Base-by-base conservation (phyloP, 2,113 vertebrate species). In the Macrotus californicus region DNA sequence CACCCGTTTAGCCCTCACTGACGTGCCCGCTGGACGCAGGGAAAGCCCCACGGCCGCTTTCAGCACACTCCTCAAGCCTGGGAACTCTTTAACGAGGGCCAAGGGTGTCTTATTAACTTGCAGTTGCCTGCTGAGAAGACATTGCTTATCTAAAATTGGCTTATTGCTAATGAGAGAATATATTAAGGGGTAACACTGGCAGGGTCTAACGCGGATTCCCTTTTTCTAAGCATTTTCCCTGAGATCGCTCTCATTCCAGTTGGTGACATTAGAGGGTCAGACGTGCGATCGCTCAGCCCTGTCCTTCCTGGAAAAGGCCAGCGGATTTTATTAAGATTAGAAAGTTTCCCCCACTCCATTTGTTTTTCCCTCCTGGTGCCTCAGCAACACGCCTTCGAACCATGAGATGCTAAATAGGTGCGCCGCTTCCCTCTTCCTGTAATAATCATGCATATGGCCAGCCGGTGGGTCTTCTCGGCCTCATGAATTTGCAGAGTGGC, bases 221-320 rank as follows among this genome's bases (percentile, higher is more conserved):
- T 86, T 50, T 59, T 36, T 76, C 52, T 80, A 88, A 93, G 66
- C 46, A 48, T 14, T 81, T 81, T 59, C 64, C 54, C 36, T 69
- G 56, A 84, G 56, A 2, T 81, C 96, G 94, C 82, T 82, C 72
- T 84, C 96, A 39, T 52, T 95, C 88, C 77, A 75, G 34, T 41
- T 66, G 76, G 21, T 90, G 95, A 94, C 96, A 96, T 56, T 92
- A 96, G 85, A 84, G 94, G 95, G 87, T 48, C 75, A 92, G 96
- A 73, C 91, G 24, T 34, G 66, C 50, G 50, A 94, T 97, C 93
- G 50, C 31, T 97, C 94, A 93, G 41, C 92, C 87, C 91, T 91
- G 90, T 92, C 52, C 91, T 97, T 97, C 94, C 97, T 96, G 97
- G 96, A 97, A 97, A 89, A 95, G 83, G 85, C 92, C 79, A 89